These are phyloP conservation scores for Adineta ricciae DNA, from an alignment of 2,888 invertebrate species.

Conservation along the genomic window DNA sequence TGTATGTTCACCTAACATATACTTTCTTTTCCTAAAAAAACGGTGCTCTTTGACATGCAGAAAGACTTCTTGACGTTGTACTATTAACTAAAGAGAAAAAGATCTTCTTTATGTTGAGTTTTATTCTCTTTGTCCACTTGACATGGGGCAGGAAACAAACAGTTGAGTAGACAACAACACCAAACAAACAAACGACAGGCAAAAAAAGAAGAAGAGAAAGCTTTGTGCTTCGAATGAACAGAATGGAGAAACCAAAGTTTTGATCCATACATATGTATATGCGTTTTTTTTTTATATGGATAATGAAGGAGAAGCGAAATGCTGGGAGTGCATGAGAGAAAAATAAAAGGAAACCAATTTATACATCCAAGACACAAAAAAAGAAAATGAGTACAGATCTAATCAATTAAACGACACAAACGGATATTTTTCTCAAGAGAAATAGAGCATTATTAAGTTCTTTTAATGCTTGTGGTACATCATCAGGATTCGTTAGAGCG, in stretches of 20 bases:
- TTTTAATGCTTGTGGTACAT: constrained; percentile 64
- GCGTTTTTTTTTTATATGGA: background rate
- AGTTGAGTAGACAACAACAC: background rate
- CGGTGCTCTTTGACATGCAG: too few relatives aligned
- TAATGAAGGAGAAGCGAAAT: background rate
- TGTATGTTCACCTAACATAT: too few relatives aligned
- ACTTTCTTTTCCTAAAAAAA: too few relatives aligned
- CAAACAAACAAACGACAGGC: background rate
- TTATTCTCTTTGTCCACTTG: background rate
- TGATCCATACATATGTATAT: background rate
- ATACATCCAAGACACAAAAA: background rate
- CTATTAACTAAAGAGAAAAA: too few relatives aligned
- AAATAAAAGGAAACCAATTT: background rate
- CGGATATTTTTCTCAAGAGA: constrained; percentile 5
- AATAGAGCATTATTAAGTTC: constrained; percentile 2
- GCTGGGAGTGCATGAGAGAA: background rate
- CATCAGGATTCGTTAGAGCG: constrained; percentile 66
- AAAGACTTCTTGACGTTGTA: too few relatives aligned
- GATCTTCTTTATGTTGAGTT: background rate
- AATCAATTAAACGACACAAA: background rate
- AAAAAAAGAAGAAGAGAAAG: background rate
- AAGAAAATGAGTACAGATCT: background rate
- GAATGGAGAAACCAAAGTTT: background rate
- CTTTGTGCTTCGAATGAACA: background rate
- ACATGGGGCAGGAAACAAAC: background rate